Evolutionary conservation across 2,113 vertebrate genomes (phyloP).

Genomic region (Myrmophylax atrothorax): DNA sequence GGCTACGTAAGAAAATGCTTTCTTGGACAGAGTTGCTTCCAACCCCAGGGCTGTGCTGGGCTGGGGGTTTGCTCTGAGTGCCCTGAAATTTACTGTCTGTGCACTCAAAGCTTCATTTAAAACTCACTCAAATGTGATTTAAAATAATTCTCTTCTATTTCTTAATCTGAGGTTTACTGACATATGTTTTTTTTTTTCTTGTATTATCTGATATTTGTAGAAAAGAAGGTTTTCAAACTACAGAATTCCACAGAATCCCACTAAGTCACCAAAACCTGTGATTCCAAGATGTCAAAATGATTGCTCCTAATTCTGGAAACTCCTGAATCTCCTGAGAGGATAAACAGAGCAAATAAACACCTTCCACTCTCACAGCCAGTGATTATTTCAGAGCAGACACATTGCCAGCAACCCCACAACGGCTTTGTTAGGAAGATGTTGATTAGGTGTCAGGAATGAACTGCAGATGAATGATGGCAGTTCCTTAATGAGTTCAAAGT

Average conservation of each 20-base stretch:
- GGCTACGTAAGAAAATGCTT: not conserved
- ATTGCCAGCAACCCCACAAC: not conserved
- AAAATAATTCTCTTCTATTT: not conserved
- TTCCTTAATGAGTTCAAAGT: constrained; percentile 74
- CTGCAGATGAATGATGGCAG: constrained; percentile 66
- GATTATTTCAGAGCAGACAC: not conserved
- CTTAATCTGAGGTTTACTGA: not conserved
- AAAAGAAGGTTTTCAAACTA: not conserved
- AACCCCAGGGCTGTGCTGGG: fast-evolving
- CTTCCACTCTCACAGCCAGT: not conserved
- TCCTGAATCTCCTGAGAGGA: not conserved
- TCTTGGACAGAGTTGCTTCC: not conserved
- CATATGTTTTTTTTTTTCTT: not conserved
- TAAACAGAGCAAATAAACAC: not conserved
- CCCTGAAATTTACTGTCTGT: not conserved
- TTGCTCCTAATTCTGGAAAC: not conserved
- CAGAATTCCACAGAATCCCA: not conserved
- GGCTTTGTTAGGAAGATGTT: constrained; percentile 47
- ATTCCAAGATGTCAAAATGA: not conserved
- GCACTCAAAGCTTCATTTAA: not conserved
- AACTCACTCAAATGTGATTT: not conserved
- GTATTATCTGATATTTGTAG: not conserved
- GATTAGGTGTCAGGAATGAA: constrained; percentile 77
- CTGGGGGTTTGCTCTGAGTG: not conserved
- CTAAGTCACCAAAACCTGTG: not conserved